These are phyloP conservation scores for Oreonectes daqikongensis DNA, from an alignment of 2,797 vertebrate species.

Conservation along the genomic window DNA sequence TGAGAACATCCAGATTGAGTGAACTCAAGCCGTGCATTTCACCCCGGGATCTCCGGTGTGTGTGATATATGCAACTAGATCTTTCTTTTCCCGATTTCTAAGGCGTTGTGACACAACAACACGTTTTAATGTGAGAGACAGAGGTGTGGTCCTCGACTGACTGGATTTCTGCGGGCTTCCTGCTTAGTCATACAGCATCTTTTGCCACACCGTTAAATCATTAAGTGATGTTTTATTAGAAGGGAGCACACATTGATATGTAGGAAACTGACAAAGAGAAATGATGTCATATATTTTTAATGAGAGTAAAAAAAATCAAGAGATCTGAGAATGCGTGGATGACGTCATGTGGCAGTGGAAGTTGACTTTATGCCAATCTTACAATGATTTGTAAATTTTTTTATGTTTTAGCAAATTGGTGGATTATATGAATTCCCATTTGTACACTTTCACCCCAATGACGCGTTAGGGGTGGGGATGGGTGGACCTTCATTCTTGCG, in stretches of 20 bases:
- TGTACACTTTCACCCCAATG: too few species aligned
- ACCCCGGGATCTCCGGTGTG: constrained; percentile 7
- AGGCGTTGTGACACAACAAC: constrained; percentile 26
- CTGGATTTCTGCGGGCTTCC: constrained; percentile 11
- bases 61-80: constrained; percentile 22
- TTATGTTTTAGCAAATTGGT: too few species aligned
- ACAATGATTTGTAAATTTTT: too few species aligned
- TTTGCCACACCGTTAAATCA: neutral
- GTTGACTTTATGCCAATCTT: too few species aligned
- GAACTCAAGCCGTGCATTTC: constrained; percentile 13
- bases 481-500: too few species aligned
- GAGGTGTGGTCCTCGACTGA: constrained; percentile 17
- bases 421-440: too few species aligned
- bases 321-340: neutral
- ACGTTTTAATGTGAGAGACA: neutral
- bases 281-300: too few species aligned
- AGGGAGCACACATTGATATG: neutral
- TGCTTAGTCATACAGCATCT: constrained; percentile 19
- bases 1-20: constrained; percentile 31
- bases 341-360: too few species aligned
- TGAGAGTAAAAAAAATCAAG: neutral
- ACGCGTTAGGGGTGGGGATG: too few species aligned
- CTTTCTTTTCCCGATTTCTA: constrained; percentile 19
- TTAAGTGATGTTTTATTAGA: neutral
- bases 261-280: neutral